Evolutionary conservation across 2,797 vertebrate genomes (phyloP), one percentile per base, ranked within the genome.

Genomic region (Siniperca undulata): DNA sequence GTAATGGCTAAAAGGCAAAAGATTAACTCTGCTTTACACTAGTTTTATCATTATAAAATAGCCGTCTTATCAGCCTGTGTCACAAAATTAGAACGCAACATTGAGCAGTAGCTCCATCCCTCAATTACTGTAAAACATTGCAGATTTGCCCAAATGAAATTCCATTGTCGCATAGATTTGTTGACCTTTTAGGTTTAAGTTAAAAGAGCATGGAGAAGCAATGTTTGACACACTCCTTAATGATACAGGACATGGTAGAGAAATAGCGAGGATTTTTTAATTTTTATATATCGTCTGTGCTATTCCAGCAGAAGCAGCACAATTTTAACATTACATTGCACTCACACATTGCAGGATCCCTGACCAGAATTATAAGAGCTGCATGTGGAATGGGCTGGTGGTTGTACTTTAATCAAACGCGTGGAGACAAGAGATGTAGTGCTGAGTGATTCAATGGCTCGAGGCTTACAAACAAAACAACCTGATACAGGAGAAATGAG

Each of bases 321-420:
- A 72, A 8, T 70, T 79, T 62, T 53, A 66, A 59, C 56, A 61
- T 74, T 7, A 60, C 38, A 68, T 76, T 72, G 61, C 69, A 27
- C 52, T 77, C 67, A 60, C 72, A 58, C 75, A 53, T 8, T 27
- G 61, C 56, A 44, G 56, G 38, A 50, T 46, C 62, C 60, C 70
- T 77, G 77, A 86, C 75, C 76, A 83, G 87, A 87, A 87, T 85
- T 44, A 70, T 60, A 85, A 90, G 24, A 84, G 60, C 82, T 55
- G 44, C 58, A 44, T 64, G 74, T 50, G 64, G 78, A 75, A 68
- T 16, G 36, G 64, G 64, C 50, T 10, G 22, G 24, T n/a, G 42
- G 86, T 72, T 77, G 74, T 76, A 58, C 80, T 85, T 84, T 74
- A 83, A 89, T 90, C 67, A 89, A 80, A 89, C 50, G 27, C 60